Evolutionary conservation across 2,113 vertebrate species (phyloP).

Genomic region (Monopterus albus): DNA sequence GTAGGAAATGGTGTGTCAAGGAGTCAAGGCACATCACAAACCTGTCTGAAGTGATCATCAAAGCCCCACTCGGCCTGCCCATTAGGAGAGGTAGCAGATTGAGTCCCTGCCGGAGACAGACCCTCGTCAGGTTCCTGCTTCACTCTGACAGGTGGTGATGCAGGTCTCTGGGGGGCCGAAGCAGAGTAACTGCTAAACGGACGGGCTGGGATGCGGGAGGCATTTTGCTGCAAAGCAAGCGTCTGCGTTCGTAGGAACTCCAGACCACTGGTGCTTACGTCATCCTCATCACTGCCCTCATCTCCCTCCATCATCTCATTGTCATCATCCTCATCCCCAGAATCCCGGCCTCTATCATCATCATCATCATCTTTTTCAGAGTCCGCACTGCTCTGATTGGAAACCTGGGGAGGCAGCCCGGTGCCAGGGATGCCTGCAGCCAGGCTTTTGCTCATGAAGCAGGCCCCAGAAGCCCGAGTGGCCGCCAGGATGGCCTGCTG

Average conservation of each 20-base stretch:
- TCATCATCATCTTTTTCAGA: conserved; percentile 89
- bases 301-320: conserved; percentile 83
- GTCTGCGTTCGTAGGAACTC: conserved; percentile 91
- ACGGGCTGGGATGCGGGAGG: conserved; percentile 68
- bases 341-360: conserved; percentile 80
- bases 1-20: not conserved
- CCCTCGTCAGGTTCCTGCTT: conserved; percentile 90
- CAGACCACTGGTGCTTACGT: conserved; percentile 77
- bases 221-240: conserved; percentile 80
- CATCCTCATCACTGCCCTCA: conserved; percentile 79
- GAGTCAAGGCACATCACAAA: conserved; percentile 73
- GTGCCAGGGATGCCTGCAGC: conserved; percentile 46
- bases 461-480: conserved; percentile 79
- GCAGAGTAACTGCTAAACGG: conserved; percentile 68
- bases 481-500: conserved; percentile 88
- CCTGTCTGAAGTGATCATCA: conserved; percentile 93
- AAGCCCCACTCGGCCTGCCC: conserved; percentile 87
- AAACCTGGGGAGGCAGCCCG: conserved; percentile 65
- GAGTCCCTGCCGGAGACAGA: conserved; percentile 79
- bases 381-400: conserved; percentile 86
- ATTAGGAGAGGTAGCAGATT: conserved; percentile 76
- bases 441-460: conserved; percentile 82
- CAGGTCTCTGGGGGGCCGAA: conserved; percentile 71
- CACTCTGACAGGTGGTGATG: conserved; percentile 78
- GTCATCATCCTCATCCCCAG: conserved; percentile 81